A percentile compares a stretch with the other conserved stretches of the same genome.
Evolutionary conservation across 2,888 invertebrate genomes (phyloP).

Genomic region (Branchellion lobata): DNA sequence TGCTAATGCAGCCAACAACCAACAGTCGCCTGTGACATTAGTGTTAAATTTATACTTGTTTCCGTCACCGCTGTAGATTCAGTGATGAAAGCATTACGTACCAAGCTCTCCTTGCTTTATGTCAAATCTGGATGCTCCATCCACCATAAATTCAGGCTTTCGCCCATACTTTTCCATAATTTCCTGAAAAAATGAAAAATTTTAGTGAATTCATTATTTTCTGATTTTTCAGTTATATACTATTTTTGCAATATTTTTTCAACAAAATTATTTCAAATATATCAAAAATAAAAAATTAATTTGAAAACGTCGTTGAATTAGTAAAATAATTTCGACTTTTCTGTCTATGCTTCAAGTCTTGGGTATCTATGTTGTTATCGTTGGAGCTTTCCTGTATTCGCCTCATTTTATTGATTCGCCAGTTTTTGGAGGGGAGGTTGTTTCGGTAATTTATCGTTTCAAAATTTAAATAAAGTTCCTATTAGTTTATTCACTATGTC

Average conservation of each 20-base stretch:
- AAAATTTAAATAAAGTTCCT: not conserved
- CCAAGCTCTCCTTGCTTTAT: constrained; percentile 89
- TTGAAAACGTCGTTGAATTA: not conserved
- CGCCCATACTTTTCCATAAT: constrained; percentile 64
- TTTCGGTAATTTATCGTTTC: not conserved
- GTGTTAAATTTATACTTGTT: not conserved
- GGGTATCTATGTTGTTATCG: not conserved
- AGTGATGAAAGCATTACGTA: not conserved
- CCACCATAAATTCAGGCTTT: constrained; percentile 85
- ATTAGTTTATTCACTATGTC: not conserved
- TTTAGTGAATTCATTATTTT: not conserved
- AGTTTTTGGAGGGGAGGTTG: too few relatives aligned
- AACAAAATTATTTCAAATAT: not conserved
- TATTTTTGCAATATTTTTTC: not conserved
- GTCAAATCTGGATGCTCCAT: constrained; percentile 93
- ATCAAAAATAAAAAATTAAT: not conserved
- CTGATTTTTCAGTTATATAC: not conserved
- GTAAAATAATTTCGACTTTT: not conserved
- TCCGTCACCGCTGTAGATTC: not conserved
- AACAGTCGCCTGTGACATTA: constrained; percentile 76
- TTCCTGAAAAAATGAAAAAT: constrained; percentile 69
- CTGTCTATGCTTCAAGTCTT: not conserved
- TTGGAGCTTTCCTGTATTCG: not conserved
- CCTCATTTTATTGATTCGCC: not conserved
- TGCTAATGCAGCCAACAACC: constrained; percentile 81